Evolutionary conservation across 2,888 invertebrate genomes (phyloP).

Genomic region (Caenorhabditis plicata): DNA sequence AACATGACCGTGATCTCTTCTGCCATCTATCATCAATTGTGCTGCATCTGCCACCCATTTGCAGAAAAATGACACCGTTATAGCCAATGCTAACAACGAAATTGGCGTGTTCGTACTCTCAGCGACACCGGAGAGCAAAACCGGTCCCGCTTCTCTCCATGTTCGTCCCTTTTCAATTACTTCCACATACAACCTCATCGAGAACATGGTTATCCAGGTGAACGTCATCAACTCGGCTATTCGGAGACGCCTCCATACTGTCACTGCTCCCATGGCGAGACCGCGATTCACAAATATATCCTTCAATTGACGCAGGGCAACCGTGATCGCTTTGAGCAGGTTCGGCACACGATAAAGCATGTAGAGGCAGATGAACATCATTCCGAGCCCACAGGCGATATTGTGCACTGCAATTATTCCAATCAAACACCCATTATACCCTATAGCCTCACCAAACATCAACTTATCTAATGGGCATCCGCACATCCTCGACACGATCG

Average conservation of each 20-base stretch:
- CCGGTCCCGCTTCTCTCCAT: constrained; percentile 43
- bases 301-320: constrained; percentile 42
- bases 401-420: constrained; percentile 67
- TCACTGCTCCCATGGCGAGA: constrained; percentile 56
- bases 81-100: constrained; percentile 69
- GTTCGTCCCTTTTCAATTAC: constrained; percentile 53
- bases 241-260: constrained; percentile 68
- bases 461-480: constrained; percentile 66
- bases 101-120: constrained; percentile 68
- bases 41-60: constrained; percentile 44
- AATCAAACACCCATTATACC: not conserved
- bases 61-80: constrained; percentile 66
- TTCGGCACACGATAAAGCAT: constrained; percentile 67
- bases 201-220: constrained; percentile 69
- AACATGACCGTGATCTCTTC: constrained; percentile 42
- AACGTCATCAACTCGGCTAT: constrained; percentile 69
- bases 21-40: constrained; percentile 35
- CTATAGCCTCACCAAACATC: not conserved
- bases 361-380: constrained; percentile 67
- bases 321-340: constrained; percentile 64
- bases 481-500: constrained; percentile 68
- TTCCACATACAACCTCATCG: constrained; percentile 67
- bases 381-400: constrained; percentile 67
- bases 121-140: constrained; percentile 52
- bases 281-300: constrained; percentile 65